phyloP scores from a whole-genome alignment of 2,888 invertebrate species.

The Ochropleura leucogaster region DNA sequence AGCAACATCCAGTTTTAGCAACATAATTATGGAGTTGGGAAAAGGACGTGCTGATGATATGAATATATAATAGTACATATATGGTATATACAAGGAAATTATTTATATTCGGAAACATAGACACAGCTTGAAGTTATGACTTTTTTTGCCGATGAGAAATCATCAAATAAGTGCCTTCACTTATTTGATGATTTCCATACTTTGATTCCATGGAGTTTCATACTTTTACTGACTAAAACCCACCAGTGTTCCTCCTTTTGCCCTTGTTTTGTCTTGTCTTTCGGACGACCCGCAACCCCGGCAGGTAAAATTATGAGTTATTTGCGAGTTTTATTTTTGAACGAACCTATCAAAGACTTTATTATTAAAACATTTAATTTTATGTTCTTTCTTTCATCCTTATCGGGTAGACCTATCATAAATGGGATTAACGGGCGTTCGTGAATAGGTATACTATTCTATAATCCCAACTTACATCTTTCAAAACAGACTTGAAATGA shows the following conservation, averaged over 20 bases:
- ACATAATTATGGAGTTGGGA: not conserved
- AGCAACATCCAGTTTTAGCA: not conserved
- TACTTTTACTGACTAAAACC: too few species aligned
- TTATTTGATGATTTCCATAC: too few species aligned
- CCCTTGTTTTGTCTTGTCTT: too few species aligned
- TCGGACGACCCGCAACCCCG: too few species aligned
- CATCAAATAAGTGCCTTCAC: too few species aligned
- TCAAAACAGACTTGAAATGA: constrained; percentile 14
- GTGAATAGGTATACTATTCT: constrained; percentile 25
- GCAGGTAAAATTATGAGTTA: not conserved
- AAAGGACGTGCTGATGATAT: not conserved
- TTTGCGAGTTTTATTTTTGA: not conserved
- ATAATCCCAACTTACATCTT: constrained; percentile 5
- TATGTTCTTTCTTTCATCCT: not conserved
- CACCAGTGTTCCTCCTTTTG: too few species aligned
- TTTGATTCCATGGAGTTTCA: too few species aligned
- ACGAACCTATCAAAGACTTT: not conserved
- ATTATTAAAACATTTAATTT: not conserved
- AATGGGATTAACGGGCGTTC: constrained; percentile 2
- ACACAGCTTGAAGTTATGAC: too few species aligned
- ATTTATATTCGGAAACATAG: too few species aligned
- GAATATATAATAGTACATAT: too few species aligned
- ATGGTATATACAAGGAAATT: too few species aligned
- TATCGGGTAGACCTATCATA: not conserved
- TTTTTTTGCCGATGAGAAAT: too few species aligned